These are phyloP conservation scores for Darevskia nairensis DNA, from an alignment of 2,797 vertebrate genomes.

Conservation along the genomic window DNA sequence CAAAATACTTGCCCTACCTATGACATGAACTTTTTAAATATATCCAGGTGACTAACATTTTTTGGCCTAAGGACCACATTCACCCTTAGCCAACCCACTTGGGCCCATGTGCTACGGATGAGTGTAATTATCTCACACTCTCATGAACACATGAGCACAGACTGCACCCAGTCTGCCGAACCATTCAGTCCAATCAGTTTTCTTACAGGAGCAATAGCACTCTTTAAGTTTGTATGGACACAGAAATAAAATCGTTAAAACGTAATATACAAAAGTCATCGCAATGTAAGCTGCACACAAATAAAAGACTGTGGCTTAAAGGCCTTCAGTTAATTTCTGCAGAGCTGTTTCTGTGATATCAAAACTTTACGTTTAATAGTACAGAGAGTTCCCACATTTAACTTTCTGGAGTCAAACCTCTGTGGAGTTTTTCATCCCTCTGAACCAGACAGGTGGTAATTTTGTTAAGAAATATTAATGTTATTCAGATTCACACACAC, in stretches of 20 bases:
- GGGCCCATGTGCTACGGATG: too few relatives aligned
- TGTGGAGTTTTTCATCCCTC: neutral
- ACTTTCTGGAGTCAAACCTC: neutral
- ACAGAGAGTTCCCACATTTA: neutral
- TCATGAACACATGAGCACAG: too few relatives aligned
- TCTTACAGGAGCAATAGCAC: neutral
- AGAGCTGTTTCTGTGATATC: neutral
- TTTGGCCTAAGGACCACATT: neutral
- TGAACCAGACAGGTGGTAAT: too few relatives aligned
- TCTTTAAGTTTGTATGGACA: neutral
- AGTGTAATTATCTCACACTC: too few relatives aligned
- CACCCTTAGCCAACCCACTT: too few relatives aligned
- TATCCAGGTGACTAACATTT: neutral
- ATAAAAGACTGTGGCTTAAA: neutral
- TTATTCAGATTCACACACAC: fast-evolving
- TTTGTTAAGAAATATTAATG: neutral
- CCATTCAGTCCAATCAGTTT: neutral
- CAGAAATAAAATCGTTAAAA: neutral
- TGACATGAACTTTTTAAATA: neutral
- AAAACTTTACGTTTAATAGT: neutral
- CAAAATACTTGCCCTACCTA: neutral
- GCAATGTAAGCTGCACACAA: neutral
- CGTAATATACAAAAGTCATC: neutral
- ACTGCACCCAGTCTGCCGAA: too few relatives aligned
- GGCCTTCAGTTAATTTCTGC: too few relatives aligned